Conservation (phyloP, 2,888 invertebrate species). For the Folsomia candida region DNA sequence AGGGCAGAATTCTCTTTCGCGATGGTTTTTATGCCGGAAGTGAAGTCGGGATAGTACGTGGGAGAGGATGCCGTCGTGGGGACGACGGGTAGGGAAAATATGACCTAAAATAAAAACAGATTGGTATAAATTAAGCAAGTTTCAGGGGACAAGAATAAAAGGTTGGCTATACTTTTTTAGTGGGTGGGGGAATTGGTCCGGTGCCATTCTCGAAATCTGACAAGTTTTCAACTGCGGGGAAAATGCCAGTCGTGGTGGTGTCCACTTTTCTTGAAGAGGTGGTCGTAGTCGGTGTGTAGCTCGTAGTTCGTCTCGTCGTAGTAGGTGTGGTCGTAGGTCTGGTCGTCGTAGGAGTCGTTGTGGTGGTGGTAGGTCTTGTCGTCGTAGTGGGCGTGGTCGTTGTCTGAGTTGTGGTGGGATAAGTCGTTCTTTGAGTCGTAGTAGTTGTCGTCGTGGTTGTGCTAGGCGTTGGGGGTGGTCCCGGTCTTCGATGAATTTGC, state of each 20-base stretch:
- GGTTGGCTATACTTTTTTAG: background rate
- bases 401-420: background rate
- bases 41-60: background rate
- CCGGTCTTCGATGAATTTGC: slow-evolving; percentile 11
- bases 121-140: background rate
- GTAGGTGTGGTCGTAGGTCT: background rate
- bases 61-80: background rate
- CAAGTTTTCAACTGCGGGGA: background rate
- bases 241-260: background rate
- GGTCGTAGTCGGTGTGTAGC: background rate
- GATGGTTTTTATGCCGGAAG: background rate
- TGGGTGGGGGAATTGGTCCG: background rate
- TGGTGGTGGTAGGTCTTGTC: background rate
- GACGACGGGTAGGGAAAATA: background rate
- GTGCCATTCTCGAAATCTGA: background rate
- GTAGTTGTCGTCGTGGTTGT: background rate
- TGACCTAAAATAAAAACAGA: background rate
- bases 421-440: background rate
- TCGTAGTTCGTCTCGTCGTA: background rate
- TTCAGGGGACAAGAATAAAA: too few relatives aligned
- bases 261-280: background rate
- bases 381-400: background rate
- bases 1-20: slow-evolving; percentile 1
- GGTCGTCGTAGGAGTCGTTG: background rate
- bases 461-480: background rate